Conservation (phyloP, 1,140 invertebrate species). For the Zaprionus kolodkinae region DNA sequence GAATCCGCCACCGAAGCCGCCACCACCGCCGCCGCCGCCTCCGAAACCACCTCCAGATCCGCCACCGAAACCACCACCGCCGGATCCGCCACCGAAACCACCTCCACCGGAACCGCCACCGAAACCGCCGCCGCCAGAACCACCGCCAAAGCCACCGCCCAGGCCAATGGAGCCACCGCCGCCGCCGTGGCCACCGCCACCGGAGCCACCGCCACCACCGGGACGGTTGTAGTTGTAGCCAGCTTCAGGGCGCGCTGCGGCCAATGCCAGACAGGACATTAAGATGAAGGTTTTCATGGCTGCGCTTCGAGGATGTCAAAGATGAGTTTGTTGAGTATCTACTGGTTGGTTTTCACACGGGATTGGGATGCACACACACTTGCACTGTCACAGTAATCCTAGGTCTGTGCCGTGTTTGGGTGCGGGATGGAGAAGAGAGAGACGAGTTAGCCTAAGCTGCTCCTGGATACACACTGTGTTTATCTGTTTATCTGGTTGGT, state of each 20-base stretch:
- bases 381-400: constrained; percentile 82
- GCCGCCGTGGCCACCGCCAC: constrained; percentile 49
- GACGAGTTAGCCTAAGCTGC: constrained; percentile 40
- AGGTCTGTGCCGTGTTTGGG: constrained; percentile 66
- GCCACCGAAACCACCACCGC: constrained; percentile 52
- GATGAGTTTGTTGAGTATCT: constrained; percentile 32
- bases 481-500: background rate
- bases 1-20: constrained; percentile 48
- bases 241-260: constrained; percentile 86
- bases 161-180: constrained; percentile 49
- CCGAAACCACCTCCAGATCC: constrained; percentile 78
- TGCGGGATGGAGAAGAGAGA: constrained; percentile 32
- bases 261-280: constrained; percentile 86
- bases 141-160: constrained; percentile 52
- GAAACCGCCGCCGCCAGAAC: constrained; percentile 69
- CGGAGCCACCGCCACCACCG: constrained; percentile 81
- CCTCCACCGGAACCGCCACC: constrained; percentile 51
- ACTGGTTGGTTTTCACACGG: constrained; percentile 41
- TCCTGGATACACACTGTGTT: constrained; percentile 19
- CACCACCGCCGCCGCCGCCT: constrained; percentile 64
- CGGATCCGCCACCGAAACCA: constrained; percentile 55
- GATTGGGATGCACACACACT: constrained; percentile 60
- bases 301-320: constrained; percentile 47
- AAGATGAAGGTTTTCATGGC: constrained; percentile 85
- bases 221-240: constrained; percentile 87